These are phyloP conservation scores for Malurus splendens DNA, from an alignment of 2,797 vertebrate species.

Conservation along the genomic window DNA sequence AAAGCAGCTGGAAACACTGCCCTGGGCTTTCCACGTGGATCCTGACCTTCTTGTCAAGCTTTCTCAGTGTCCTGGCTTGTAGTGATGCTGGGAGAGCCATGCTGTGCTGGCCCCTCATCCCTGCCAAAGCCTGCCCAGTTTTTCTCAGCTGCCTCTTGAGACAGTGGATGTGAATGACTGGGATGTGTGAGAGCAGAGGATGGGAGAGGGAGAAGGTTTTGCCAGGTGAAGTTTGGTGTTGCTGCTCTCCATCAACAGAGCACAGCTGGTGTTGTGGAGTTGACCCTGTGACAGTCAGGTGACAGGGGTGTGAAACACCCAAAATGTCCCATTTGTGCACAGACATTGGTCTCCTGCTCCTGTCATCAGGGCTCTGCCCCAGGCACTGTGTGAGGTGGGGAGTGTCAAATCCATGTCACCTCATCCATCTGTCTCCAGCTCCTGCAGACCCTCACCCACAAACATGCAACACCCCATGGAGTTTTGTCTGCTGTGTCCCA, in stretches of 20 bases:
- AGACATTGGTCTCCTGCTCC: background rate
- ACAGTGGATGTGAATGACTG: background rate
- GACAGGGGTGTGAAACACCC: background rate
- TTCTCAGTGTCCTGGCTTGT: background rate
- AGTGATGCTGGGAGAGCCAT: background rate
- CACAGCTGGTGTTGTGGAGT: background rate
- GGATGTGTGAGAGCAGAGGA: background rate
- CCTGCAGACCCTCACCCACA: background rate
- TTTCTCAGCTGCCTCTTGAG: background rate
- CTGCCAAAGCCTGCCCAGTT: background rate
- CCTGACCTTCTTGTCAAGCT: background rate
- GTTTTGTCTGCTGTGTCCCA: background rate
- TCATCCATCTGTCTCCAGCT: background rate
- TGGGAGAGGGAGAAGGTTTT: background rate
- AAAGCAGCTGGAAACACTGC: constrained; percentile 16
- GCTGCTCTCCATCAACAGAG: background rate
- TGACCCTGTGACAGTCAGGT: background rate
- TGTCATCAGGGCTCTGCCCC: background rate
- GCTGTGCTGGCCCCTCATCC: background rate
- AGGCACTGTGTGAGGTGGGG: background rate
- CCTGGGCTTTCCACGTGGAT: background rate
- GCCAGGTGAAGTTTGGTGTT: background rate
- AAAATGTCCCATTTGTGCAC: accelerated
- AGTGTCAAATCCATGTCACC: background rate
- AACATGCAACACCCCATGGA: accelerated